phyloP scores from a whole-genome alignment of 2,888 invertebrate genomes.

The Tyria jacobaeae region DNA sequence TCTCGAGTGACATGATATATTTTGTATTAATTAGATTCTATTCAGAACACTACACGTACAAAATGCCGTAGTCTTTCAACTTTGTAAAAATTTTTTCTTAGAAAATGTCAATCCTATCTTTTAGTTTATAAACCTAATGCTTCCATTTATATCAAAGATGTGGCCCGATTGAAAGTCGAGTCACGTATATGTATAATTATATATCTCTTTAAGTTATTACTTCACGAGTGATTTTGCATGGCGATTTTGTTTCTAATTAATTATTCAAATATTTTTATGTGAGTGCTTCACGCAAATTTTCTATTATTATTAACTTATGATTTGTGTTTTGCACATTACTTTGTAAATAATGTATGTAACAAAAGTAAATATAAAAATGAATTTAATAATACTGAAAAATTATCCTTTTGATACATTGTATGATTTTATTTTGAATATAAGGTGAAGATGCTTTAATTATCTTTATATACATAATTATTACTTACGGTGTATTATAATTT shows the following conservation, averaged over 20 bases:
- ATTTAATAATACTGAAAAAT: constrained; percentile 74
- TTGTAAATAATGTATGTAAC: constrained; percentile 80
- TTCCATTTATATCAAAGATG: constrained; percentile 87
- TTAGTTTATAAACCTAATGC: constrained; percentile 83
- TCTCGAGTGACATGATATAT: constrained; percentile 45
- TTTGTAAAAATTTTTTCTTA: constrained; percentile 53
- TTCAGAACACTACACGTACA: constrained; percentile 61
- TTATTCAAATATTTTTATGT: constrained; percentile 68
- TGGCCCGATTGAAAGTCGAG: constrained; percentile 82
- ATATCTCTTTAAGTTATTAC: constrained; percentile 79
- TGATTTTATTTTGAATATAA: constrained; percentile 84
- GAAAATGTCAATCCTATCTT: constrained; percentile 65
- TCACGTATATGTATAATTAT: constrained; percentile 77
- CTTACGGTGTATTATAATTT: constrained; percentile 85
- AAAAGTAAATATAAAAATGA: constrained; percentile 56
- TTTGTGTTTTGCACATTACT: constrained; percentile 71
- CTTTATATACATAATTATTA: constrained; percentile 80
- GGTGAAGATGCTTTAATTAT: constrained; percentile 87
- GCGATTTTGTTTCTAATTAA: constrained; percentile 82
- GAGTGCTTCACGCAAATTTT: constrained; percentile 72
- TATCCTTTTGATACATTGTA: constrained; percentile 74
- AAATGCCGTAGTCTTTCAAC: constrained; percentile 52
- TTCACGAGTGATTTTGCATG: constrained; percentile 83
- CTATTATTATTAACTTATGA: constrained; percentile 78
- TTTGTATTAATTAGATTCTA: constrained; percentile 46